These are phyloP conservation scores for Homarus americanus DNA, from an alignment of 1,140 invertebrate genomes.

Conservation along the genomic window DNA sequence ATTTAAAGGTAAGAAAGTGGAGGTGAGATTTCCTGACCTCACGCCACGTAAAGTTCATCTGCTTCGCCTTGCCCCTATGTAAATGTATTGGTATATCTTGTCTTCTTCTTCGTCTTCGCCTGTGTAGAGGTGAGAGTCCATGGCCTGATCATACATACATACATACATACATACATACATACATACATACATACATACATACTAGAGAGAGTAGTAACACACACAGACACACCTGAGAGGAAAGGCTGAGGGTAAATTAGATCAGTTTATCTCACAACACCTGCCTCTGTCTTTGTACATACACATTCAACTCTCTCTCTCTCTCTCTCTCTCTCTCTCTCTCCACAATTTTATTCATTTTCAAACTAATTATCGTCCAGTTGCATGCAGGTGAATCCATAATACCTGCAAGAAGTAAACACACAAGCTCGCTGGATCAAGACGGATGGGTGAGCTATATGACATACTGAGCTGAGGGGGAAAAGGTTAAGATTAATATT, in stretches of 20 bases:
- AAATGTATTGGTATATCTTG: not conserved
- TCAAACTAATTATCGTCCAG: not conserved
- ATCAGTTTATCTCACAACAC: not conserved
- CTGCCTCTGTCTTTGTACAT: not conserved
- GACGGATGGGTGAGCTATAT: not conserved
- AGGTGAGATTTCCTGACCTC: not conserved
- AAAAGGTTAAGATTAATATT: not conserved
- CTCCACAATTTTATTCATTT: constrained; percentile 9
- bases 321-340: constrained; percentile 2
- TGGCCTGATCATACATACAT: too few species aligned
- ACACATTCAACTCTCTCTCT: not conserved
- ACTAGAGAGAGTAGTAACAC: too few species aligned
- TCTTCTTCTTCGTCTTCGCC: too few species aligned
- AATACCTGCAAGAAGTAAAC: constrained; percentile 2
- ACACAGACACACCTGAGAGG: not conserved
- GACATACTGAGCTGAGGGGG: not conserved
- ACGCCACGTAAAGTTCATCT: not conserved
- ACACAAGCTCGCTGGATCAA: not conserved
- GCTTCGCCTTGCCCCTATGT: not conserved
- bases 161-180: too few species aligned
- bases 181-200: too few species aligned
- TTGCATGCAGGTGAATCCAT: not conserved
- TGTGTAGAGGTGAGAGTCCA: too few species aligned
- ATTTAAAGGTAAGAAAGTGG: not conserved
- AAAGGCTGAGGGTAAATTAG: not conserved